Evolutionary conservation across 1,140 invertebrate species (phyloP).

Genomic region (Chironomus tepperi): DNA sequence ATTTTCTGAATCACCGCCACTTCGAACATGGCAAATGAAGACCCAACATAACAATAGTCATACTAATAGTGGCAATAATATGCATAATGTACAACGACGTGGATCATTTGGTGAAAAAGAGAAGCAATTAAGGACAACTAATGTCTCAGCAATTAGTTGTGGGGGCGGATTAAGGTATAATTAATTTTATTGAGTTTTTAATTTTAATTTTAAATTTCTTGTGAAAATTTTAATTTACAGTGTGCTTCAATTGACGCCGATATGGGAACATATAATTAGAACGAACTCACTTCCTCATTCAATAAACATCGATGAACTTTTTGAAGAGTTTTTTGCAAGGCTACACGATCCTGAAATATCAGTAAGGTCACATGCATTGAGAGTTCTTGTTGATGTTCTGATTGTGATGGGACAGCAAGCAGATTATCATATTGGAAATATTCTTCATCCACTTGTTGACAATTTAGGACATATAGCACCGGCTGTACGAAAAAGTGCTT

Average conservation of each 20-base stretch:
- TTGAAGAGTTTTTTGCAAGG: conserved; percentile 56
- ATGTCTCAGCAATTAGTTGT: neutral
- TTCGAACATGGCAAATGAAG: neutral
- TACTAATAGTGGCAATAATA: neutral
- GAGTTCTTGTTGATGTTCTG: conserved; percentile 63
- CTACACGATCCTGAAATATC: conserved; percentile 72
- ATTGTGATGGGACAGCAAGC: conserved; percentile 55
- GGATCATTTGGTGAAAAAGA: neutral
- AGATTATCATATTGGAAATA: conserved; percentile 48
- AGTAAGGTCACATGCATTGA: conserved; percentile 64
- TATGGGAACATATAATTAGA: conserved; percentile 66
- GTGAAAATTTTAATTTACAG: neutral
- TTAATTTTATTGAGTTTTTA: neutral
- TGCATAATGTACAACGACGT: neutral
- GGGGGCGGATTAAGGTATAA: neutral
- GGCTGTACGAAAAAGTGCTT: conserved; percentile 62
- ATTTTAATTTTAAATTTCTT: neutral
- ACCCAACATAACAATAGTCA: neutral
- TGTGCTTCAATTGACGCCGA: conserved; percentile 52
- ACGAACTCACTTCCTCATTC: conserved; percentile 50
- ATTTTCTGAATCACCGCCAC: neutral
- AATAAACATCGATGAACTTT: conserved; percentile 53
- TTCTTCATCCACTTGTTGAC: conserved; percentile 56
- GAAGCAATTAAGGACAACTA: neutral
- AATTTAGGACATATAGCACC: conserved; percentile 67